phyloP scores from a whole-genome alignment of 1,140 invertebrate species.

The Schlechtendalia chinensis region DNA sequence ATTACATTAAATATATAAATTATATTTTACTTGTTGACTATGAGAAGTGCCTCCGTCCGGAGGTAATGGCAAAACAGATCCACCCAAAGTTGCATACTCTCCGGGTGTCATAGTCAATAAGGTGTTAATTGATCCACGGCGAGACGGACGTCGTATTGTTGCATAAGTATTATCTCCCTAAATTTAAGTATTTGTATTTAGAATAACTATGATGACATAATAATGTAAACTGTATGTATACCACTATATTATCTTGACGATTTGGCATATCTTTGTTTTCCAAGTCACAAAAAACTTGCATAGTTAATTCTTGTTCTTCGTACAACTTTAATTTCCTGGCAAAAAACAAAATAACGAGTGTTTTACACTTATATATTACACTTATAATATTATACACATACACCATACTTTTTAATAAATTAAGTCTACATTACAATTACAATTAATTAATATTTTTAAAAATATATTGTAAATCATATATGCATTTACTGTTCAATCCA shows the following conservation, averaged over 20 bases:
- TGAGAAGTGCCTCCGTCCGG: slow-evolving; percentile 57
- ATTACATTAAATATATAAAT: slow-evolving; percentile 56
- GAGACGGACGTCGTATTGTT: slow-evolving; percentile 73
- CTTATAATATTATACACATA: too few species aligned
- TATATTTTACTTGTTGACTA: slow-evolving; percentile 54
- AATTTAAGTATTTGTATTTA: neutral
- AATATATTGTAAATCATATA: too few species aligned
- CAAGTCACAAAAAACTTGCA: slow-evolving; percentile 81
- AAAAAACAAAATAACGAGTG: slow-evolving; percentile 52
- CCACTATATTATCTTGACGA: slow-evolving; percentile 24
- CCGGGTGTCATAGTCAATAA: slow-evolving; percentile 58
- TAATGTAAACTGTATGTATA: neutral
- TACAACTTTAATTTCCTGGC: slow-evolving; percentile 80
- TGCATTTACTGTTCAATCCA: slow-evolving; percentile 84
- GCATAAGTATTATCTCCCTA: slow-evolving; percentile 78
- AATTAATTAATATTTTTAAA: too few species aligned
- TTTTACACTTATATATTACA: too few species aligned
- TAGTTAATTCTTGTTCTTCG: slow-evolving; percentile 88
- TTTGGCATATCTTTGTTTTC: slow-evolving; percentile 43
- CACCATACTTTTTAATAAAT: neutral
- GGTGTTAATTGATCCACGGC: slow-evolving; percentile 58
- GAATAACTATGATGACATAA: neutral
- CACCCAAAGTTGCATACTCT: slow-evolving; percentile 71
- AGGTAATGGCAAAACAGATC: slow-evolving; percentile 56
- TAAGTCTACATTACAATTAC: too few species aligned